These are phyloP conservation scores for Drosophila bunnanda DNA, from an alignment of 2,888 invertebrate species.

Conservation along the genomic window DNA sequence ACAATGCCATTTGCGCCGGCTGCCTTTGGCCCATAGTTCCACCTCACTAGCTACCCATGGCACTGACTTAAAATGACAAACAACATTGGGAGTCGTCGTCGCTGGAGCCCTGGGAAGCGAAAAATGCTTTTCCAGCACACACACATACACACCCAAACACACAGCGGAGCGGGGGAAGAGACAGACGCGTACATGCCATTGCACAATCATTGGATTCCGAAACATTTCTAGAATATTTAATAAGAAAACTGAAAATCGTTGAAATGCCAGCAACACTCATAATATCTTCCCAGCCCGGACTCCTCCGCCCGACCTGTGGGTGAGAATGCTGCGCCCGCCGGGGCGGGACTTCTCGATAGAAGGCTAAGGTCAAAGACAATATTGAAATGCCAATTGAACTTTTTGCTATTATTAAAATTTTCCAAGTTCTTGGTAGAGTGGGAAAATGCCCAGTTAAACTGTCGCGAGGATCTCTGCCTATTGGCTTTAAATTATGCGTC, in stretches of 20 bases:
- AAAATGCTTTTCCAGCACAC: slow-evolving; percentile 66
- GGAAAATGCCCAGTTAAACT: slow-evolving; percentile 30
- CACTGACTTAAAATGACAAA: slow-evolving; percentile 77
- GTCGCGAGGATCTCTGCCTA: slow-evolving; percentile 12
- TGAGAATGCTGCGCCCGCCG: slow-evolving; percentile 44
- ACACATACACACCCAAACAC: slow-evolving; percentile 25
- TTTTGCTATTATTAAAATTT: slow-evolving; percentile 75
- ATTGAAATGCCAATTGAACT: slow-evolving; percentile 80
- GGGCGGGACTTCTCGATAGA: slow-evolving; percentile 63
- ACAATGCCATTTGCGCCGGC: slow-evolving; percentile 67
- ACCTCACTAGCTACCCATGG: slow-evolving; percentile 78
- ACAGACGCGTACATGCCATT: slow-evolving; percentile 75
- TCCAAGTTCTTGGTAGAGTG: slow-evolving; percentile 20
- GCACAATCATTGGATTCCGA: slow-evolving; percentile 82
- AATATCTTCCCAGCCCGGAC: slow-evolving; percentile 58
- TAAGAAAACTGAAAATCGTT: slow-evolving; percentile 82
- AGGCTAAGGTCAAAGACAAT: slow-evolving; percentile 81
- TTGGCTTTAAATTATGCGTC: slow-evolving; percentile 28
- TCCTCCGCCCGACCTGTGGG: slow-evolving; percentile 3
- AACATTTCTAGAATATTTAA: slow-evolving; percentile 82
- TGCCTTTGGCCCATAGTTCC: slow-evolving; percentile 69
- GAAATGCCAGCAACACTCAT: slow-evolving; percentile 81
- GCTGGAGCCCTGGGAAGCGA: slow-evolving; percentile 61
- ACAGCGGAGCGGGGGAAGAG: neutral
- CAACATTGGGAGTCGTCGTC: slow-evolving; percentile 72